Conservation (phyloP, 2,113 vertebrate genomes). For the Acanthisitta chloris region DNA sequence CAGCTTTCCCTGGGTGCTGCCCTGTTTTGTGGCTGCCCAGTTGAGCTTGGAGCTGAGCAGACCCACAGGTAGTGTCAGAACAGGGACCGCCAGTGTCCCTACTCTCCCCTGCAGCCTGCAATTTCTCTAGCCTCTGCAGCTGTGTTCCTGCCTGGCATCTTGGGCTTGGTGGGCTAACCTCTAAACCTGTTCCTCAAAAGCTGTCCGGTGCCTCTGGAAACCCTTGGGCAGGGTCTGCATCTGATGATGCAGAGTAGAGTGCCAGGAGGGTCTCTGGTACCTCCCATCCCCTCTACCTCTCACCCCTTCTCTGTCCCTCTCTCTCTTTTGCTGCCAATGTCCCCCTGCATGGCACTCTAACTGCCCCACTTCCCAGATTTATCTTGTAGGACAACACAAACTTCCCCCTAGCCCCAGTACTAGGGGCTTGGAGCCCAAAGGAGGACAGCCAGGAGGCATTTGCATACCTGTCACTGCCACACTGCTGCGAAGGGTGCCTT, state of each 20-base stretch:
- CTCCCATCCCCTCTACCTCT: background rate
- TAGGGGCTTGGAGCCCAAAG: background rate
- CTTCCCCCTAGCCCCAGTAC: background rate
- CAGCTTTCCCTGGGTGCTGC: background rate
- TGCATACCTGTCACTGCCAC: background rate
- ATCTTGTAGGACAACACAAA: background rate
- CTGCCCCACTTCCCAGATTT: background rate
- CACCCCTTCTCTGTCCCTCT: accelerated
- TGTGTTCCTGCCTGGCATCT: background rate
- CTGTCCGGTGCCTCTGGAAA: background rate
- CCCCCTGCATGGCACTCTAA: background rate
- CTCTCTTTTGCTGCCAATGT: background rate
- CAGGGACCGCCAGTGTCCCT: background rate
- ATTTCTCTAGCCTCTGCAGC: background rate
- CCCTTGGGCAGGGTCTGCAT: background rate
- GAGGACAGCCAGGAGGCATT: background rate
- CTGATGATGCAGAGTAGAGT: background rate
- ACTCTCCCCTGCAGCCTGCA: background rate
- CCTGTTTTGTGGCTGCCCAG: background rate
- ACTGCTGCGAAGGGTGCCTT: no score
- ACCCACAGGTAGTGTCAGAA: background rate
- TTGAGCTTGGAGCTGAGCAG: background rate
- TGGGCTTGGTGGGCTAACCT: background rate
- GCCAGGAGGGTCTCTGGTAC: background rate
- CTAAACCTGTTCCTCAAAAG: background rate